Conservation (phyloP, 1,140 invertebrate species). For the Drosophila jambulina region DNA sequence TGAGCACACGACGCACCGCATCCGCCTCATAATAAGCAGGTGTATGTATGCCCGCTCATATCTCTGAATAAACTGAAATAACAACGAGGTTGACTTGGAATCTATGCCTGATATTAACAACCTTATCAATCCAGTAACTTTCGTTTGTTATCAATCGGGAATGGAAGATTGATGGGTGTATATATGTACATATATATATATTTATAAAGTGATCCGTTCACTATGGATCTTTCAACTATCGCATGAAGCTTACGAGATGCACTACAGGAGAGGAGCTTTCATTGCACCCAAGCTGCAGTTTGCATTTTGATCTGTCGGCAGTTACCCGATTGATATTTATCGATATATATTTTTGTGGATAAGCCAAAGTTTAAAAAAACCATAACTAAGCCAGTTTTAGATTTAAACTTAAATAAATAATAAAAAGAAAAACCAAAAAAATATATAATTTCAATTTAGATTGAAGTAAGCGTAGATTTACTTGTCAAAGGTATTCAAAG, state of each 20-base stretch:
- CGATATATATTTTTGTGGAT: not conserved
- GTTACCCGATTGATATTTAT: not conserved
- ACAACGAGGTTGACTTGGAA: not conserved
- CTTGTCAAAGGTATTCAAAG: not conserved
- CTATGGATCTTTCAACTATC: not conserved
- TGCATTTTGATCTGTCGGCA: not conserved
- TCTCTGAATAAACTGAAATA: constrained; percentile 5
- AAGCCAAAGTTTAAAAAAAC: not conserved
- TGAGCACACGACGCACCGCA: constrained; percentile 56
- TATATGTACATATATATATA: not conserved
- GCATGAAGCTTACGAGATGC: not conserved
- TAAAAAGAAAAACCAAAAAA: no score
- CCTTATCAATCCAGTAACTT: not conserved
- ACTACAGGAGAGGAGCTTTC: not conserved
- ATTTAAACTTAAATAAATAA: not conserved
- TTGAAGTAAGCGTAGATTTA: not conserved
- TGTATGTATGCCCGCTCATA: constrained; percentile 9
- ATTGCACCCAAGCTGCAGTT: not conserved
- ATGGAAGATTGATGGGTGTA: not conserved
- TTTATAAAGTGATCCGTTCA: not conserved
- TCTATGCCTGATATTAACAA: not conserved
- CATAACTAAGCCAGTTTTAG: not conserved
- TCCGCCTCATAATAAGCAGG: constrained; percentile 48
- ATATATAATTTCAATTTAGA: not conserved
- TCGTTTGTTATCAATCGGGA: not conserved